These are phyloP conservation scores for Phoxinus dragarum DNA, from an alignment of 2,797 vertebrate species.

Conservation along the genomic window DNA sequence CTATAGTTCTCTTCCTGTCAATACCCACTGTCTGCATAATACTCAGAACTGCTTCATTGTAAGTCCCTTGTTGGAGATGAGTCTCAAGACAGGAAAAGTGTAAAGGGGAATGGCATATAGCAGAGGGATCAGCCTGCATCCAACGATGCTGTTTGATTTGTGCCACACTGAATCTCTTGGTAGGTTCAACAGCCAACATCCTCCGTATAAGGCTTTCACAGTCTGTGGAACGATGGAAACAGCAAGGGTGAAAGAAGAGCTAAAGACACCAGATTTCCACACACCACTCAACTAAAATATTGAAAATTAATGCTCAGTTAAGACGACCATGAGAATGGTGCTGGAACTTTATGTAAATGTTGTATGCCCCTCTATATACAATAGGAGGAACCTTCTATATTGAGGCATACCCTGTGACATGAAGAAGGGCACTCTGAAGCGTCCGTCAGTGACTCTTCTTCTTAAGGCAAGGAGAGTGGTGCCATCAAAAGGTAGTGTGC, in stretches of 20 bases:
- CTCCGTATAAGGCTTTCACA: conserved; percentile 88
- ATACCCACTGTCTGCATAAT: conserved; percentile 88
- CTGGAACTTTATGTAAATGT: not conserved
- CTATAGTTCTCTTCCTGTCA: conserved; percentile 85
- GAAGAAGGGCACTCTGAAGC: conserved; percentile 88
- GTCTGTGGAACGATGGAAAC: conserved; percentile 66
- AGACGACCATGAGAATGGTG: not conserved
- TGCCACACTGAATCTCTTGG: conserved; percentile 81
- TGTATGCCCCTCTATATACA: not conserved
- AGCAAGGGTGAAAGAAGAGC: not conserved
- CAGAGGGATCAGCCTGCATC: conserved; percentile 71
- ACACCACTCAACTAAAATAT: not conserved
- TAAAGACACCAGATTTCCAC: not conserved
- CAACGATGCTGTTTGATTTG: conserved; percentile 89
- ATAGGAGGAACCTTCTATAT: not conserved
- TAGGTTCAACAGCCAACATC: conserved; percentile 86
- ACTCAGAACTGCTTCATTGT: conserved; percentile 84
- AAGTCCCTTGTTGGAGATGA: conserved; percentile 72
- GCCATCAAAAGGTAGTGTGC: conserved; percentile 85
- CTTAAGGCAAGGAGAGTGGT: conserved; percentile 84
- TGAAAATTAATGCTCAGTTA: not conserved
- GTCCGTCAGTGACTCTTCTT: conserved; percentile 85
- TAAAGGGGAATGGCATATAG: conserved; percentile 67
- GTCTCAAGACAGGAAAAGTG: conserved; percentile 67
- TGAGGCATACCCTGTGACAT: conserved; percentile 86